A percentile compares a stretch with the other conserved stretches of the same genome.
These are phyloP conservation scores for Parascotia fuliginaria DNA, from an alignment of 2,888 invertebrate species.

Conservation along the genomic window DNA sequence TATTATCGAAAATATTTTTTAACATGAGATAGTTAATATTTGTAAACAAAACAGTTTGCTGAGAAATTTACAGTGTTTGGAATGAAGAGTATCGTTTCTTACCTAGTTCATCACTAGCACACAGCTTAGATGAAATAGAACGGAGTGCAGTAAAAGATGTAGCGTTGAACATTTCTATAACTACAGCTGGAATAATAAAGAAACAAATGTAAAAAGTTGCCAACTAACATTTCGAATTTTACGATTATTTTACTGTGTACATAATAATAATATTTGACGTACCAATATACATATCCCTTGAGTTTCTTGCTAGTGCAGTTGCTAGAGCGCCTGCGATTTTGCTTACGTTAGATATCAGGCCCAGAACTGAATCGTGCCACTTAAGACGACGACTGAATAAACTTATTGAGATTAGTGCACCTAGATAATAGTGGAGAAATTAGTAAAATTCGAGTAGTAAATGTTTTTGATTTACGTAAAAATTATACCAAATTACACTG, in stretches of 20 bases:
- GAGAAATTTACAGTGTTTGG: neutral
- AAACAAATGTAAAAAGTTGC: too few relatives aligned
- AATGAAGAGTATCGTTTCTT: slow-evolving; percentile 36
- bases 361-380: slow-evolving; percentile 73
- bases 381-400: slow-evolving; percentile 69
- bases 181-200: slow-evolving; percentile 85
- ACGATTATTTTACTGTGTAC: neutral
- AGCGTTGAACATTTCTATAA: slow-evolving; percentile 89
- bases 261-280: slow-evolving; percentile 9
- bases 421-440: too few relatives aligned
- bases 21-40: too few relatives aligned
- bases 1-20: too few relatives aligned
- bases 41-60: neutral
- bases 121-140: slow-evolving; percentile 90
- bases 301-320: slow-evolving; percentile 64
- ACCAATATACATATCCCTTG: slow-evolving; percentile 73
- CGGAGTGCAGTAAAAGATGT: slow-evolving; percentile 91
- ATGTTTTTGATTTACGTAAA: too few relatives aligned
- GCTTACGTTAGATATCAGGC: slow-evolving; percentile 68
- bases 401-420: slow-evolving; percentile 73
- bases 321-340: slow-evolving; percentile 65
- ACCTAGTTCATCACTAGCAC: slow-evolving; percentile 89
- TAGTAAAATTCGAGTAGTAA: too few relatives aligned
- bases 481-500: too few relatives aligned
- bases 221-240: neutral